These are phyloP conservation scores for Lordiphosa collinella DNA, from an alignment of 1,140 invertebrate species.

Conservation along the genomic window DNA sequence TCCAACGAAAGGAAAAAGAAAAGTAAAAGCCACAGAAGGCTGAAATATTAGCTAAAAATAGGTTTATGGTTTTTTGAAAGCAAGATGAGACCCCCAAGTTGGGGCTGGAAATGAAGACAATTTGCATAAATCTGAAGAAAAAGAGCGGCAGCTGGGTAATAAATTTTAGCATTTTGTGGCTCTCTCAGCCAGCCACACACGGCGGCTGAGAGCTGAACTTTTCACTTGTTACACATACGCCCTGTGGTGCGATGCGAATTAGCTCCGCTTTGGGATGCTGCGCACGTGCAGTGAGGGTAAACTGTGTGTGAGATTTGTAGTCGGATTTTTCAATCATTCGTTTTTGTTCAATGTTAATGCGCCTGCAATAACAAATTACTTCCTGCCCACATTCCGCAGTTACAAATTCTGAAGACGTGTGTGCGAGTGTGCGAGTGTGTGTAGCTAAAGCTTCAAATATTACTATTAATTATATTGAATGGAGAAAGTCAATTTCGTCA, in stretches of 20 bases:
- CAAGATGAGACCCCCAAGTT: constrained; percentile 12
- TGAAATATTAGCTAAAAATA: constrained; percentile 66
- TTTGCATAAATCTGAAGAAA: constrained; percentile 61
- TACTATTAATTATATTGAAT: constrained; percentile 78
- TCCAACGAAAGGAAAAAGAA: constrained; percentile 35
- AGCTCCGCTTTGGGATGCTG: constrained; percentile 23
- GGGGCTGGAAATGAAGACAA: constrained; percentile 31
- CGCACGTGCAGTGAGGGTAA: constrained; percentile 27
- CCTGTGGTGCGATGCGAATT: constrained; percentile 66
- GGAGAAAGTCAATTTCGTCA: constrained; percentile 77
- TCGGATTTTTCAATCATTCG: constrained; percentile 25
- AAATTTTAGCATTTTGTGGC: constrained; percentile 19
- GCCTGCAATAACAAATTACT: constrained; percentile 72
- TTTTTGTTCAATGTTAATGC: constrained; percentile 35
- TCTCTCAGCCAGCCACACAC: constrained; percentile 36
- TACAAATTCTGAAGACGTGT: constrained; percentile 63
- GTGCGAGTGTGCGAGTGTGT: constrained; percentile 47
- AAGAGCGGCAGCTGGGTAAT: constrained; percentile 18
- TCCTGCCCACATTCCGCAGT: constrained; percentile 37
- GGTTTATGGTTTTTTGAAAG: constrained; percentile 48
- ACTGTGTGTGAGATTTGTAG: constrained; percentile 24
- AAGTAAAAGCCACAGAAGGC: constrained; percentile 66
- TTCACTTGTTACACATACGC: constrained; percentile 75
- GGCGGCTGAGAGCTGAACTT: constrained; percentile 42
- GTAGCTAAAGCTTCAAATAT: constrained; percentile 55